phyloP scores from a whole-genome alignment of 2,888 invertebrate species.

The Mesochorus sp. region DNA sequence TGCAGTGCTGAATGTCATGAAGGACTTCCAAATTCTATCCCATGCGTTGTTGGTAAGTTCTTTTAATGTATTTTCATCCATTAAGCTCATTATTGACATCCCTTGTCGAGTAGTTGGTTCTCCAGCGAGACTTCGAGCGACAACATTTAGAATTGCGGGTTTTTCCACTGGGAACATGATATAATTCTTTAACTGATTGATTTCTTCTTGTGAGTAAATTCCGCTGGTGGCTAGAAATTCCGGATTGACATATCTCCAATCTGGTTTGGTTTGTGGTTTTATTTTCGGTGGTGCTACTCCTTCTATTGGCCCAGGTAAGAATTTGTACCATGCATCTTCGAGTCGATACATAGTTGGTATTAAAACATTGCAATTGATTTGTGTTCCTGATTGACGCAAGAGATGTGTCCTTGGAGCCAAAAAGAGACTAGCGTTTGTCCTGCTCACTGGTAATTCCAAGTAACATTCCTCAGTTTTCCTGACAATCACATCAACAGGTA shows the following conservation, averaged over 20 bases:
- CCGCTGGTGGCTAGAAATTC: constrained; percentile 36
- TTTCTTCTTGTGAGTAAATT: constrained; percentile 36
- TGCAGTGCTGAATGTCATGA: constrained; percentile 37
- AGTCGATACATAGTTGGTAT: constrained; percentile 34
- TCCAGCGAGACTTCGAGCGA: background rate
- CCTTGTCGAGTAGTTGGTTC: constrained; percentile 16
- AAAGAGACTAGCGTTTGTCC: constrained; percentile 25
- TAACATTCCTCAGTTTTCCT: background rate
- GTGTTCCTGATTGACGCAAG: constrained; percentile 25
- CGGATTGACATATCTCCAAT: constrained; percentile 38
- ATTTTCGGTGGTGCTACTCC: constrained; percentile 11
- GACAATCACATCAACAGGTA: constrained; percentile 12
- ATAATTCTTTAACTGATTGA: constrained; percentile 2
- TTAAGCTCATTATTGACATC: constrained; percentile 1
- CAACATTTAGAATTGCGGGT: constrained; percentile 26
- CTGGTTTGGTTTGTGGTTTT: constrained; percentile 14
- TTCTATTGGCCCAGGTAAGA: constrained; percentile 22
- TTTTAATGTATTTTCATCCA: constrained; percentile 29
- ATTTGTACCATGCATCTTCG: constrained; percentile 31
- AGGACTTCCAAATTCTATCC: constrained; percentile 11
- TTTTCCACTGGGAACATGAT: constrained; percentile 52
- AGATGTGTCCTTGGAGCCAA: constrained; percentile 29
- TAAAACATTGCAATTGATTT: constrained; percentile 24
- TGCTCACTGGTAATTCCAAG: background rate
- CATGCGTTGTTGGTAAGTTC: background rate